Conservation (phyloP, 2,797 vertebrate species). For the Orientallactaga sibirica region DNA sequence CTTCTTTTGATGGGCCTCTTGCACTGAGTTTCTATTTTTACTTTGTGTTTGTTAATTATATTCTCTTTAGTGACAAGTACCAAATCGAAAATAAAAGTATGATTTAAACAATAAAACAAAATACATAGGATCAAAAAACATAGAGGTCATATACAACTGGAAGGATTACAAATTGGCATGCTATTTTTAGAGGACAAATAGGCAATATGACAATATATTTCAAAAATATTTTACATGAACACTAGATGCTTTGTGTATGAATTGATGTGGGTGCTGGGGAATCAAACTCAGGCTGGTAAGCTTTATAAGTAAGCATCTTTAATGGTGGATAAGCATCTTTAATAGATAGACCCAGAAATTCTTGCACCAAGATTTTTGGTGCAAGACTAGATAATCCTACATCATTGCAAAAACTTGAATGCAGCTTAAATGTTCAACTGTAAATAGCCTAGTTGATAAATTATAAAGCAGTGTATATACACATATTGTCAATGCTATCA, state of each 20-base stretch:
- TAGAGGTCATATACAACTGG: not conserved
- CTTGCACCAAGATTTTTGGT: not conserved
- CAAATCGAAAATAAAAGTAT: too few relatives aligned
- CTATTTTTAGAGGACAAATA: conserved; percentile 28
- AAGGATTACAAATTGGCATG: conserved; percentile 15
- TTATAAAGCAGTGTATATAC: not conserved
- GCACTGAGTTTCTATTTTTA: conserved; percentile 11
- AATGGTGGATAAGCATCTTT: too few relatives aligned
- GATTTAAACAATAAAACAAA: too few relatives aligned
- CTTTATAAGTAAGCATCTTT: too few relatives aligned
- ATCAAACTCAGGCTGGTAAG: too few relatives aligned
- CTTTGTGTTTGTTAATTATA: not conserved
- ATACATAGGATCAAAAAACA: not conserved
- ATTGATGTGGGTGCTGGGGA: too few relatives aligned
- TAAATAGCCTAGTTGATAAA: not conserved
- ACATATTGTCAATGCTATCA: not conserved
- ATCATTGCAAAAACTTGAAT: conserved; percentile 22
- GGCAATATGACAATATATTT: not conserved
- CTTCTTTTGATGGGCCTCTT: not conserved
- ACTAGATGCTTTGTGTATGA: not conserved
- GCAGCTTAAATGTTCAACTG: not conserved
- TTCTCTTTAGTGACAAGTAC: not conserved
- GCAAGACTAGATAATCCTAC: not conserved
- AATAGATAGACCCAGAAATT: too few relatives aligned
- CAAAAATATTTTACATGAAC: conserved; percentile 14